Conservation (phyloP, 2,113 vertebrate species). For the Misgurnus mizolepis region DNA sequence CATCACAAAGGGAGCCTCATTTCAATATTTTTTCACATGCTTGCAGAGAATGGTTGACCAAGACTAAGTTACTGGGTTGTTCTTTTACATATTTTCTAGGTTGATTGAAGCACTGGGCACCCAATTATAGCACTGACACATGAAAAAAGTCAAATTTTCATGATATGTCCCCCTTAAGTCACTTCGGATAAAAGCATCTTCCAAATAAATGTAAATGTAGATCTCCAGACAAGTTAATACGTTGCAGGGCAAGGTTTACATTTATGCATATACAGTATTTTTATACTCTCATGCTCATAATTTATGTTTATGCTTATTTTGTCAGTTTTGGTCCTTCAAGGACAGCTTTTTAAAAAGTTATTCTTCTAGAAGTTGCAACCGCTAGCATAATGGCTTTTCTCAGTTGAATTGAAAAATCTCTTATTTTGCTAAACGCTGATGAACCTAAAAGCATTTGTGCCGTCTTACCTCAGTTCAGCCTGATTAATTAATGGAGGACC, state of each 20-base stretch:
- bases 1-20: too few relatives aligned
- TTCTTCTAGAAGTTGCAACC: background rate
- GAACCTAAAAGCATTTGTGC: background rate
- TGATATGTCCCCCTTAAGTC: too few relatives aligned
- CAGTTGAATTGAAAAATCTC: background rate
- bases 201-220: too few relatives aligned
- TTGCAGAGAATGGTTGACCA: too few relatives aligned
- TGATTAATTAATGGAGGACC: constrained; percentile 12
- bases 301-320: background rate
- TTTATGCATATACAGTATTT: too few relatives aligned
- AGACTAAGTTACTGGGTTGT: too few relatives aligned
- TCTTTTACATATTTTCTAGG: too few relatives aligned
- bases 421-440: background rate
- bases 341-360: background rate
- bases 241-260: background rate
- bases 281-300: background rate
- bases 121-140: too few relatives aligned
- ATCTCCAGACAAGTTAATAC: background rate
- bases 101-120: too few relatives aligned
- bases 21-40: too few relatives aligned
- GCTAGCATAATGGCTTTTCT: background rate
- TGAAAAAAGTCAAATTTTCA: too few relatives aligned
- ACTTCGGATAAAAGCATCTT: too few relatives aligned
- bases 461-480: background rate
- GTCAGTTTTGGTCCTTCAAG: background rate